These are phyloP conservation scores for Turdus rufiventris DNA, from an alignment of 2,113 vertebrate species.

Conservation along the genomic window DNA sequence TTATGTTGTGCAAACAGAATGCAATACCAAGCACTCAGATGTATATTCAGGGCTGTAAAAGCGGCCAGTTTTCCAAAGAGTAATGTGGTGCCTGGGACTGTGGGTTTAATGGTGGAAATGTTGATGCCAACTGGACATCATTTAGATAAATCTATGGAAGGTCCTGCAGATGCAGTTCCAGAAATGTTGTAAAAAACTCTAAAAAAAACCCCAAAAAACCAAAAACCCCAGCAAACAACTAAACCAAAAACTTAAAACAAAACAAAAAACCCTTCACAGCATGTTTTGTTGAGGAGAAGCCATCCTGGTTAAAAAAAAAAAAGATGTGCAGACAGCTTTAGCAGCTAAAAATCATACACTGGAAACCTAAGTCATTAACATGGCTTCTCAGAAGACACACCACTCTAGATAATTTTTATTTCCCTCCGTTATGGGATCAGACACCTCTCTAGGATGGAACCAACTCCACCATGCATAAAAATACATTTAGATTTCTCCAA, in stretches of 20 bases:
- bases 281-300: neutral
- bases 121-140: neutral
- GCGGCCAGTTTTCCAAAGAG: neutral
- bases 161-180: neutral
- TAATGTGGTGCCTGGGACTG: neutral
- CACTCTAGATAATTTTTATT: neutral
- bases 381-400: neutral
- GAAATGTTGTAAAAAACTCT: rapidly evolving
- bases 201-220: neutral
- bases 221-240: neutral
- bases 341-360: neutral
- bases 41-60: slow-evolving; percentile 3
- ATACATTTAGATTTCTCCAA: neutral
- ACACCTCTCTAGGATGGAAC: neutral
- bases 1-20: slow-evolving; percentile 48
- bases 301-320: neutral
- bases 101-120: neutral
- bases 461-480: neutral
- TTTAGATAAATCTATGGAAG: neutral
- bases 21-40: neutral
- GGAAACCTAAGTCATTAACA: neutral
- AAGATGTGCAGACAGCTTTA: neutral
- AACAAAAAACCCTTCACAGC: neutral
- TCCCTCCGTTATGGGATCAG: neutral
- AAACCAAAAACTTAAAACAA: neutral